Percentiles rank a stretch among this genome's conserved stretches.
phyloP scores from a whole-genome alignment of 2,797 vertebrate genomes.

The Arrhamphus sclerolepis region DNA sequence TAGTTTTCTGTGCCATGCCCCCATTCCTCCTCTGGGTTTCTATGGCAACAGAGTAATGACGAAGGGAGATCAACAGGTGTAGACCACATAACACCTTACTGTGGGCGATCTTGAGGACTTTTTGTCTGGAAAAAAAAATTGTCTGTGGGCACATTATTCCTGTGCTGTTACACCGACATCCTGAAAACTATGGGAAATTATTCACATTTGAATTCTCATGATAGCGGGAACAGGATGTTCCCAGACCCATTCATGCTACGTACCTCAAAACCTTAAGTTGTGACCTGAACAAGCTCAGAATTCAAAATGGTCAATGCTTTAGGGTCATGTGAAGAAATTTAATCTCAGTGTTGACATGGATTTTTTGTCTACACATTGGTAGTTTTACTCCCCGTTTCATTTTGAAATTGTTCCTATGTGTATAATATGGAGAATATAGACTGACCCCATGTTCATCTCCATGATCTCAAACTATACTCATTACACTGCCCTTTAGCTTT shows the following conservation, averaged over 20 bases:
- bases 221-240: conserved; percentile 62
- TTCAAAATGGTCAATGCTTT: background rate
- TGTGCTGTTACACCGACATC: background rate
- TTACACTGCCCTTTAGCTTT: too few species aligned
- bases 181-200: conserved; percentile 24
- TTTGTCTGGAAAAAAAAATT: background rate
- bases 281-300: conserved; percentile 17
- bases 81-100: conserved; percentile 23
- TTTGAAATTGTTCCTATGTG: too few species aligned
- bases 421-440: too few species aligned
- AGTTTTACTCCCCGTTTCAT: too few species aligned
- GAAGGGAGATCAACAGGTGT: conserved; percentile 62
- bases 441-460: too few species aligned
- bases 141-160: background rate
- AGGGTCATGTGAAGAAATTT: background rate
- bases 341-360: background rate
- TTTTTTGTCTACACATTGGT: too few species aligned
- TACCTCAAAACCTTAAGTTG: conserved; percentile 39
- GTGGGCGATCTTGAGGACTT: background rate
- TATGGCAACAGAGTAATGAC: conserved; percentile 62
- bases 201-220: conserved; percentile 23
- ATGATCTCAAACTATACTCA: too few species aligned
- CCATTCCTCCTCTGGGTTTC: conserved; percentile 47
- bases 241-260: conserved; percentile 33
- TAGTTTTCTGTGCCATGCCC: conserved; percentile 31